Evolutionary conservation across 2,113 vertebrate genomes (phyloP).

Genomic region (Dipodomys spectabilis): DNA sequence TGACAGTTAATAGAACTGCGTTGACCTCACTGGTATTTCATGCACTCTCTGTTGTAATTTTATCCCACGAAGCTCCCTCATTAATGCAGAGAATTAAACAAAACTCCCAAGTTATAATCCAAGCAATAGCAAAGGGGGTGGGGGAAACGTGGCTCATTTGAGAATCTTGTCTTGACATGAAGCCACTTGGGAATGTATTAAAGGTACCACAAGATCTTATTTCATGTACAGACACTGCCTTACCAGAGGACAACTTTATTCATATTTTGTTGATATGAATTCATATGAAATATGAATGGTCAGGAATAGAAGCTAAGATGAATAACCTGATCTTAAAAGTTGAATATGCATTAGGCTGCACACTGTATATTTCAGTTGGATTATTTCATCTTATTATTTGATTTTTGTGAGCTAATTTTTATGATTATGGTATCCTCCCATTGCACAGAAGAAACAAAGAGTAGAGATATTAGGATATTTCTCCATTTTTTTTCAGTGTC

Average conservation of each 20-base stretch:
- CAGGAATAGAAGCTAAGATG: conserved; percentile 13
- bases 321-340: neutral
- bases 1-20: conserved; percentile 82
- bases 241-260: conserved; percentile 52
- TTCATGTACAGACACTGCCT: conserved; percentile 49
- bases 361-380: neutral
- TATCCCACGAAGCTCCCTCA: conserved; percentile 83
- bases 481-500: neutral
- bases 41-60: conserved; percentile 78
- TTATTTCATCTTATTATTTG: neutral
- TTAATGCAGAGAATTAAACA: conserved; percentile 85
- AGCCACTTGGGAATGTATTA: conserved; percentile 62
- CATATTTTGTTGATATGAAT: neutral
- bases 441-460: neutral
- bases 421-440: neutral
- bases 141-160: conserved; percentile 46
- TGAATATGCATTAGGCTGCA: neutral
- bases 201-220: conserved; percentile 60
- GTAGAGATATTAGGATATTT: neutral
- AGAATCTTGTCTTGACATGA: conserved; percentile 68
- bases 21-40: conserved; percentile 83
- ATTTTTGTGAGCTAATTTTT: neutral
- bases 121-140: conserved; percentile 60
- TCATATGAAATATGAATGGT: neutral
- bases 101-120: conserved; percentile 76